phyloP scores from a whole-genome alignment of 2,797 vertebrate species.

The Gallinago solitaria region DNA sequence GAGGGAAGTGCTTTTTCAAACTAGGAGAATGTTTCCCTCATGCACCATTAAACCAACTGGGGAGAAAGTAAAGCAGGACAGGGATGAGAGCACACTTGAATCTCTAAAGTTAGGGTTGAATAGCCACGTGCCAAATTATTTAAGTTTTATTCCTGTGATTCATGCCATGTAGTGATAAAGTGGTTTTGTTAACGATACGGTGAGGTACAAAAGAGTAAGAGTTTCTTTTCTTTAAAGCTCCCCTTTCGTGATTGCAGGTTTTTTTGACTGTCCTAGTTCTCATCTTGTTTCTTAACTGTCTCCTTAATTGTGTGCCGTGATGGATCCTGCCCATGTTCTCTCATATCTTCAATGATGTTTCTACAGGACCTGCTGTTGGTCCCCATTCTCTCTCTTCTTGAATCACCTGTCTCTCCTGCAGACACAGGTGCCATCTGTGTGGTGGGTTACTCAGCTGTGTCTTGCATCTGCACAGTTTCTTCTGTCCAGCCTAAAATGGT shows the following conservation, averaged over 20 bases:
- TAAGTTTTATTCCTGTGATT: neutral
- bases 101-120: neutral
- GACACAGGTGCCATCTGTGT: neutral
- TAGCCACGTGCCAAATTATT: neutral
- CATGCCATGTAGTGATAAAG: neutral
- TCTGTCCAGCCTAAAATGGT: neutral
- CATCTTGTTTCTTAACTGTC: neutral
- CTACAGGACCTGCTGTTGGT: neutral
- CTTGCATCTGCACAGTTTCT: neutral
- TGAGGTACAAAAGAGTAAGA: neutral
- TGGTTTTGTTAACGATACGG: neutral
- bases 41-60: neutral
- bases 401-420: neutral
- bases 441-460: neutral
- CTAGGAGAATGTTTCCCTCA: slow-evolving; percentile 2
- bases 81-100: neutral
- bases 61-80: neutral
- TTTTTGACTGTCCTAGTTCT: neutral
- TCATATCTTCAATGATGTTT: neutral
- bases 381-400: neutral
- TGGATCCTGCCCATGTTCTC: neutral
- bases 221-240: neutral
- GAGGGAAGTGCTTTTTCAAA: neutral
- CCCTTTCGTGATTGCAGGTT: neutral
- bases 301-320: neutral